Conservation (phyloP, 2,888 invertebrate species). For the Nymphalis polychloros region DNA sequence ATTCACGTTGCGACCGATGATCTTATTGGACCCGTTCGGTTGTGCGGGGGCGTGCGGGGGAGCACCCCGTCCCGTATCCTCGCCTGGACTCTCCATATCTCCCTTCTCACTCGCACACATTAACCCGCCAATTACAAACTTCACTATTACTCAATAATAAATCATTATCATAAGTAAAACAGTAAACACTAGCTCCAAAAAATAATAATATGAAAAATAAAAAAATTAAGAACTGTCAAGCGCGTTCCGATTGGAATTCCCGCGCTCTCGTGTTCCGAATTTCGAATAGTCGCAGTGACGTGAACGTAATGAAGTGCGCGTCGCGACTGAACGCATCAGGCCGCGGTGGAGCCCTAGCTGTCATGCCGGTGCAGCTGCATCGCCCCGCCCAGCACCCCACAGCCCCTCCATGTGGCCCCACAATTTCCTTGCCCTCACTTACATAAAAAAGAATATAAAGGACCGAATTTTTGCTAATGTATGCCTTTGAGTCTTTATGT, state of each 20-base stretch:
- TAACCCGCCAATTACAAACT: slow-evolving; percentile 72
- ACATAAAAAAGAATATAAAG: slow-evolving; percentile 70
- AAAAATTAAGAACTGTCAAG: slow-evolving; percentile 20
- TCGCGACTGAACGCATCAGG: slow-evolving; percentile 64
- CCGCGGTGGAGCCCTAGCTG: slow-evolving; percentile 59
- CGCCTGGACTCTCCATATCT: slow-evolving; percentile 76
- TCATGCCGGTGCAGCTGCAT: slow-evolving; percentile 66
- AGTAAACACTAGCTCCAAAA: slow-evolving; percentile 32
- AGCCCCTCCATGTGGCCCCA: slow-evolving; percentile 69
- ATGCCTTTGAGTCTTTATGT: slow-evolving; percentile 52
- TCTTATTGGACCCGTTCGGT: slow-evolving; percentile 82
- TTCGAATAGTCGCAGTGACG: slow-evolving; percentile 57
- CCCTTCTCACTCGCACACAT: slow-evolving; percentile 77
- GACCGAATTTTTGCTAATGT: slow-evolving; percentile 49
- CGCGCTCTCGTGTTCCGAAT: slow-evolving; percentile 50
- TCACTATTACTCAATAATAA: slow-evolving; percentile 45
- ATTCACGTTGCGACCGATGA: slow-evolving; percentile 84
- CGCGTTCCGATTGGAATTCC: slow-evolving; percentile 26
- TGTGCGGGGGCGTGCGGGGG: slow-evolving; percentile 64
- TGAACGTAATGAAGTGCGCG: slow-evolving; percentile 64
- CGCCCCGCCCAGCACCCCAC: slow-evolving; percentile 77
- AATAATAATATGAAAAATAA: slow-evolving; percentile 32
- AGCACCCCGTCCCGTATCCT: slow-evolving; percentile 74
- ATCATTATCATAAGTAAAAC: slow-evolving; percentile 27
- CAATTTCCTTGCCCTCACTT: slow-evolving; percentile 63